Evolutionary conservation across 2,113 vertebrate genomes (phyloP).

Genomic region (Lycocorax pyrrhopterus): DNA sequence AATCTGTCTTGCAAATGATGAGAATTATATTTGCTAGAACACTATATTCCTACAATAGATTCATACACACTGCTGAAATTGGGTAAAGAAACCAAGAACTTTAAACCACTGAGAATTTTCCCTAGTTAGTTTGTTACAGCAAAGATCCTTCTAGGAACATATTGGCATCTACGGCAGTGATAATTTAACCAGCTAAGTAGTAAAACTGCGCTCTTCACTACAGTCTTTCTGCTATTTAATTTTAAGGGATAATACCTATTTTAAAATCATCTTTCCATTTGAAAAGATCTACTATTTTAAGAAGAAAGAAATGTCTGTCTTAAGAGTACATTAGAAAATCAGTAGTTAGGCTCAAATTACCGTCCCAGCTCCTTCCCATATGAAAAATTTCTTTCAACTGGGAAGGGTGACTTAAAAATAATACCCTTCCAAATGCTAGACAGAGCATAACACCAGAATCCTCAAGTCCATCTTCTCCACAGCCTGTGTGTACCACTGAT

Average conservation of each 20-base stretch:
- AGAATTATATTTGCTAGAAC: neutral
- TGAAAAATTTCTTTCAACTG: neutral
- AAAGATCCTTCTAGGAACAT: neutral
- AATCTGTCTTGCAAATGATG: neutral
- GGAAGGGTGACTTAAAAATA: neutral
- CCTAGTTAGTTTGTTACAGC: neutral
- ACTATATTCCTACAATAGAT: neutral
- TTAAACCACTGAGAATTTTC: neutral
- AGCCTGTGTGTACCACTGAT: neutral
- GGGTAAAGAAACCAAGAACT: neutral
- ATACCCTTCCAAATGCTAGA: neutral
- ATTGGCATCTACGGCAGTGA: neutral
- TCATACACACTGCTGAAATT: neutral
- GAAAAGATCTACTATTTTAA: neutral
- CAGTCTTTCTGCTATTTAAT: neutral
- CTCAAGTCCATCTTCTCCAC: neutral
- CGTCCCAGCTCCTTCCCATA: neutral
- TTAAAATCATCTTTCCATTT: neutral
- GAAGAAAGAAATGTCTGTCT: neutral
- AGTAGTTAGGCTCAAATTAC: neutral
- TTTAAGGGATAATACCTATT: neutral
- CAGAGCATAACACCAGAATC: neutral
- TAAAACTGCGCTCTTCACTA: neutral
- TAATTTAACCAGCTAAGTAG: neutral
- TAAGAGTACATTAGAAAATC: neutral